Base-by-base conservation (phyloP, 2,888 invertebrate species). In the Macrophya alboannulata region DNA sequence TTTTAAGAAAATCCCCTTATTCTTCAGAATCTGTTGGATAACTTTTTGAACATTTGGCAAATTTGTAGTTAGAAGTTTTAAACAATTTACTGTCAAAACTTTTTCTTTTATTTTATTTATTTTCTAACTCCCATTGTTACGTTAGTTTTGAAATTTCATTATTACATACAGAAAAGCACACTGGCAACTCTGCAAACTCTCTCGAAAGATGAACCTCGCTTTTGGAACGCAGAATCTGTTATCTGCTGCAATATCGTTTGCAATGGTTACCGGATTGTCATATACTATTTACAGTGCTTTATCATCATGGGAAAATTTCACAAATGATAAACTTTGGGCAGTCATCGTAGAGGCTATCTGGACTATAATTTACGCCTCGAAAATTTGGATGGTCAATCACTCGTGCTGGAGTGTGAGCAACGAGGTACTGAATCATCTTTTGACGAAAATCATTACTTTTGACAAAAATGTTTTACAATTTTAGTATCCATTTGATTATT, bases 141-240 rank as follows among this genome's bases (percentile, higher is more conserved):
- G 31, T 31, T 31, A 31, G 1, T 31, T 31, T 31, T 31, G 31
- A 31, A 31, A 31, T 31, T 31, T 31, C 31, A 31, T 31, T 31
- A 31, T 31, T 31, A 31, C 31, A 31, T 31, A 15, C 68, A 84
- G 84, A n/a, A 12, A 84, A 17, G n/a, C 12, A 76, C 84, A 76
- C 43, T 21, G 51, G 21, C 59, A 84, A 21, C 76, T 84, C 25
- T 45, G 51, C n/a, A 72, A 59, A 21, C 9, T 84, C 1, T 48
- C 84, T 25, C 55, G 55, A 10, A 6, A n/a, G 15, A 74, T 84
- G n/a, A 76, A 31, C 25, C n/a, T 15, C 21, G 45, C 15, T 21
- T 62, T 74, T 31, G 84, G 76, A 51, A 9, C 59, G 12, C 84
- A 62, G 48, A 76, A 59, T 51, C 25, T 84, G 15, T 15, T 84